These are phyloP conservation scores for Caenorhabditis macrosperma DNA, from an alignment of 2,888 invertebrate genomes.

Conservation along the genomic window DNA sequence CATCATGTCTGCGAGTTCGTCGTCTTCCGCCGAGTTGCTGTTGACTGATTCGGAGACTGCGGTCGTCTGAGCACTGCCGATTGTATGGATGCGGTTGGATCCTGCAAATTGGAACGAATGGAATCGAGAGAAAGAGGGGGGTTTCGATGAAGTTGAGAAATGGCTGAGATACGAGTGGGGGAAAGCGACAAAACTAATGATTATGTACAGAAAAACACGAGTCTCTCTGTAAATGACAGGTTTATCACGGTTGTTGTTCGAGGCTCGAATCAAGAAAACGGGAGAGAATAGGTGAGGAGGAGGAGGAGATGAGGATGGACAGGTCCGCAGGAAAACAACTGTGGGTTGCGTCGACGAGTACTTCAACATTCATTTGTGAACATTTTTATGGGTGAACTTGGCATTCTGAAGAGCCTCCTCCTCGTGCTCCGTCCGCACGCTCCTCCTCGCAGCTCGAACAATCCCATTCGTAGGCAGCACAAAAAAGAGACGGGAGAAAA, in stretches of 20 bases:
- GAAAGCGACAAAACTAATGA: slow-evolving; percentile 1
- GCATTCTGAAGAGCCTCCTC: slow-evolving; percentile 29
- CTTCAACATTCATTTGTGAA: slow-evolving; percentile 55
- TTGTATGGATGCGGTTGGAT: slow-evolving; percentile 62
- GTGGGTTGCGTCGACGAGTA: neutral
- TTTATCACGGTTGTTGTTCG: neutral
- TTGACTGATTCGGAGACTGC: slow-evolving; percentile 27
- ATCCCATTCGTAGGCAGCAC: slow-evolving; percentile 23
- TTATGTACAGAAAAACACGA: neutral
- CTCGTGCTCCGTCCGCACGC: too few relatives aligned
- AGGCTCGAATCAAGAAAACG: neutral
- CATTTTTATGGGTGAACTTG: slow-evolving; percentile 51
- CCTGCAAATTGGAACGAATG: slow-evolving; percentile 36
- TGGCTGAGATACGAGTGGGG: neutral
- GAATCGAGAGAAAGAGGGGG: slow-evolving; percentile 13
- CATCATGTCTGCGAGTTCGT: slow-evolving; percentile 56
- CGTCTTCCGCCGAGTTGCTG: slow-evolving; percentile 47
- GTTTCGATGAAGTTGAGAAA: neutral
- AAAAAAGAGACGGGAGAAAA: slow-evolving; percentile 16
- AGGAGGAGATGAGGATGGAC: slow-evolving; percentile 7
- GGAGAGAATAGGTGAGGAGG: slow-evolving; percentile 11
- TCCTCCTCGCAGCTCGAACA: slow-evolving; percentile 7
- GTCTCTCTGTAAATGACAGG: neutral
- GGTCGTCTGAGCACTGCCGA: slow-evolving; percentile 56
- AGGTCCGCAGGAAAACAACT: slow-evolving; percentile 27